Conservation (phyloP, 2,113 vertebrate genomes). For the Hippopotamus amphibius region DNA sequence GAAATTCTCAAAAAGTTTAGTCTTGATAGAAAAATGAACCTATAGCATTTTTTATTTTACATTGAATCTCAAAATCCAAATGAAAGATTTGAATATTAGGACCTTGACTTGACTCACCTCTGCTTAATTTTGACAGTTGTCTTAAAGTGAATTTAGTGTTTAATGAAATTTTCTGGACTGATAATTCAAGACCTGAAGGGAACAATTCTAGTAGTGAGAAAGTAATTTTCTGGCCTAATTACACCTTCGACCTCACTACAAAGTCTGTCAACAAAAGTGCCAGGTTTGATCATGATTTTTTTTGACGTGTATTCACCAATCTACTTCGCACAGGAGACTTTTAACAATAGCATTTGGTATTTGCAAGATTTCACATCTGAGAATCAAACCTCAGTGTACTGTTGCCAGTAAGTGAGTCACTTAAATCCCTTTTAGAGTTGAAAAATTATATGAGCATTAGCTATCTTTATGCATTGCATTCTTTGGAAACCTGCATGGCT, state of each 20-base stretch:
- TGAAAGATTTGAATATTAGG: conserved; percentile 77
- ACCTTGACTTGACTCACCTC: conserved; percentile 78
- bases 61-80: conserved; percentile 61
- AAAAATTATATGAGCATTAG: conserved; percentile 6
- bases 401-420: not conserved
- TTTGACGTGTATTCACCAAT: conserved; percentile 79
- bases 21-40: conserved; percentile 38
- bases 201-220: conserved; percentile 83
- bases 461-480: not conserved
- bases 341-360: conserved; percentile 72
- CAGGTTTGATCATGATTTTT: conserved; percentile 85
- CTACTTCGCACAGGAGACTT: conserved; percentile 72
- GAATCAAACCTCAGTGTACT: conserved; percentile 39
- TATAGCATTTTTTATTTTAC: conserved; percentile 57
- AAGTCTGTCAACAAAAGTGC: conserved; percentile 84
- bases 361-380: conserved; percentile 64
- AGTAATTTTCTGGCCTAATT: conserved; percentile 85
- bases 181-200: conserved; percentile 82
- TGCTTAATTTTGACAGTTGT: conserved; percentile 83
- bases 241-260: conserved; percentile 83
- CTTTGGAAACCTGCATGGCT: not conserved
- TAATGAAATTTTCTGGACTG: conserved; percentile 84
- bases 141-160: conserved; percentile 79
- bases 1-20: conserved; percentile 58
- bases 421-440: conserved; percentile 37